A percentile compares a stretch with the other conserved stretches of the same genome.
These are phyloP conservation scores for Drosophila mayri DNA, from an alignment of 1,140 invertebrate genomes.

Conservation along the genomic window DNA sequence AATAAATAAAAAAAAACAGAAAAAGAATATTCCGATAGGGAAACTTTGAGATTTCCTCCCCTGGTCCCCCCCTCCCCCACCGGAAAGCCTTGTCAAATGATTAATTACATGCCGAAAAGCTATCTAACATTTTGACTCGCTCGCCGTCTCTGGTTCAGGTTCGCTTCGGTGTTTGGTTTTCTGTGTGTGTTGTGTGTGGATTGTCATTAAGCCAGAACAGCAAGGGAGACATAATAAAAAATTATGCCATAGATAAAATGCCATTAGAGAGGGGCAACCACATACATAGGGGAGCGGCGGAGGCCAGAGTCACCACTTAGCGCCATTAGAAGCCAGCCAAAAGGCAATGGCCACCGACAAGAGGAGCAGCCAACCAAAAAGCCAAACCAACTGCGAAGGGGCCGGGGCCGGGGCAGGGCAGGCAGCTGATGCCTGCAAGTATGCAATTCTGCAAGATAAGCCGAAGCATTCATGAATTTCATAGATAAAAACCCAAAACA, in stretches of 20 bases:
- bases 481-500: conserved; percentile 76
- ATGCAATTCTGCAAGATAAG: conserved; percentile 82
- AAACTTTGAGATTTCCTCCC: conserved; percentile 23
- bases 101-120: conserved; percentile 83
- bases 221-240: conserved; percentile 74
- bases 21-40: conserved; percentile 15
- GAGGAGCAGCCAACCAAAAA: conserved; percentile 50
- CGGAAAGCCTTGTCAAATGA: conserved; percentile 67
- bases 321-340: conserved; percentile 78
- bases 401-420: not conserved
- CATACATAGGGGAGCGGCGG: not conserved
- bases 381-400: conserved; percentile 23
- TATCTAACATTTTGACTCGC: conserved; percentile 80
- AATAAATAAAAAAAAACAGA: not conserved
- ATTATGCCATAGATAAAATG: conserved; percentile 83
- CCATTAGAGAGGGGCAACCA: conserved; percentile 65
- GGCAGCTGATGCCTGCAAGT: conserved; percentile 63
- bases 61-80: not conserved
- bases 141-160: conserved; percentile 39
- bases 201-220: conserved; percentile 76
- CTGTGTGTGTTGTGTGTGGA: conserved; percentile 22
- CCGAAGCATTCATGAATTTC: conserved; percentile 83
- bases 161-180: conserved; percentile 17
- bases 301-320: conserved; percentile 71
- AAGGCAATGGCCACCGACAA: conserved; percentile 29